These are phyloP conservation scores for Ips nitidus DNA, from an alignment of 1,140 invertebrate genomes.

Conservation along the genomic window DNA sequence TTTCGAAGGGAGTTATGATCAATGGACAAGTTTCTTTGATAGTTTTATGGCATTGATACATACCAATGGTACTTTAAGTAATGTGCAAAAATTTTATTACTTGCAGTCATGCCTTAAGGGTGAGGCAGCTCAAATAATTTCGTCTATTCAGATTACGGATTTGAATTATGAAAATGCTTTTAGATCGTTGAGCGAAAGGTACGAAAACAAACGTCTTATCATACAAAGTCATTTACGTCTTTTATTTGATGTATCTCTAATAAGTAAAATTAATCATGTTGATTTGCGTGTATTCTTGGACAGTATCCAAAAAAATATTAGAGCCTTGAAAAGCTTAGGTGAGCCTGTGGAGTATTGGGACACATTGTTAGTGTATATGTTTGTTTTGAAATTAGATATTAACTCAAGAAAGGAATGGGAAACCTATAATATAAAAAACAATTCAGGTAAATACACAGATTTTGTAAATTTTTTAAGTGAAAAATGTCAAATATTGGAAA, in stretches of 20 bases:
- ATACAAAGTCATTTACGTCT: conserved; percentile 28
- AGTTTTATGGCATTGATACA: conserved; percentile 17
- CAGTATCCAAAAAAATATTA: conserved; percentile 20
- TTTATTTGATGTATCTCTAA: conserved; percentile 24
- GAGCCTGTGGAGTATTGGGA: conserved; percentile 43
- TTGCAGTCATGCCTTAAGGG: conserved; percentile 30
- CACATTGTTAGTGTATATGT: conserved; percentile 33
- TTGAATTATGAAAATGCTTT: conserved; percentile 40
- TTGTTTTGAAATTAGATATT: conserved; percentile 18
- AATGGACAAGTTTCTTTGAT: conserved; percentile 12
- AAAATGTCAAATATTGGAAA: conserved; percentile 13
- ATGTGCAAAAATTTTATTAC: conserved; percentile 36
- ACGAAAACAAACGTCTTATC: conserved; percentile 38
- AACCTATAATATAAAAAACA: not conserved
- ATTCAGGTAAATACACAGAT: not conserved
- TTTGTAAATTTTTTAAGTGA: conserved; percentile 7
- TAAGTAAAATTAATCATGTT: conserved; percentile 30
- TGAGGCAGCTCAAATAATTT: conserved; percentile 31
- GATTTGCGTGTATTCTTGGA: conserved; percentile 35
- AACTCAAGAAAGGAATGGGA: conserved; percentile 4
- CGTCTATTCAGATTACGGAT: conserved; percentile 29
- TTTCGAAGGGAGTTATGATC: conserved; percentile 14
- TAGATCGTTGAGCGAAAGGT: conserved; percentile 36
- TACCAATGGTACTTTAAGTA: conserved; percentile 7
- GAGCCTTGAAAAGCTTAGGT: conserved; percentile 35